phyloP scores from a whole-genome alignment of 1,140 invertebrate species.

The Ostrea edulis region DNA sequence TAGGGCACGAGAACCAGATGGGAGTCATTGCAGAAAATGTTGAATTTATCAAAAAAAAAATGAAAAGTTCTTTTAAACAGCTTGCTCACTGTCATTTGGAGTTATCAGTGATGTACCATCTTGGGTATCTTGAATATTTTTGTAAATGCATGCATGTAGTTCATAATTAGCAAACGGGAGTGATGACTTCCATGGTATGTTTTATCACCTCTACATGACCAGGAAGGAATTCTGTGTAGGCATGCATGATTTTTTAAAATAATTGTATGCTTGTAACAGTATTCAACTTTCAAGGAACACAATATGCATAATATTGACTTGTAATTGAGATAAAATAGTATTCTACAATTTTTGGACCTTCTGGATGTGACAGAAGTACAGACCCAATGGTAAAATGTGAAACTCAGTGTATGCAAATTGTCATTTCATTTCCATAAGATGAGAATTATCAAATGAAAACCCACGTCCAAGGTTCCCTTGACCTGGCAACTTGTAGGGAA shows the following conservation, averaged over 20 bases:
- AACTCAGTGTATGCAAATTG: background rate
- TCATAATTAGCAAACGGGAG: too few relatives aligned
- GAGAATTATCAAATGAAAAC: background rate
- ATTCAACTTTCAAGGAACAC: too few relatives aligned
- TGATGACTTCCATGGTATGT: too few relatives aligned
- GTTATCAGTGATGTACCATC: background rate
- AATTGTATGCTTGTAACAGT: too few relatives aligned
- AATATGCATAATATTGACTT: too few relatives aligned
- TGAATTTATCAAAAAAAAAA: background rate
- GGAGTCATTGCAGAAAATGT: background rate
- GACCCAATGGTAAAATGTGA: background rate
- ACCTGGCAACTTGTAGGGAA: background rate
- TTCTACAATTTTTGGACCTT: background rate
- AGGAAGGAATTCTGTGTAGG: too few relatives aligned
- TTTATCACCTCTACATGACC: too few relatives aligned
- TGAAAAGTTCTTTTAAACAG: background rate
- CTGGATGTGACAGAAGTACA: background rate
- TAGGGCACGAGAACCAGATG: background rate
- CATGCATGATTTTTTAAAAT: too few relatives aligned
- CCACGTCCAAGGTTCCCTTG: background rate
- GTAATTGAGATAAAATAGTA: too few relatives aligned
- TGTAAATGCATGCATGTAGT: background rate
- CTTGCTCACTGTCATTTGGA: background rate
- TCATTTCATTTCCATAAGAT: conserved; percentile 1
- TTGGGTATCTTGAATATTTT: background rate